phyloP scores from a whole-genome alignment of 2,113 vertebrate genomes.

The Odocoileus hemionus region DNA sequence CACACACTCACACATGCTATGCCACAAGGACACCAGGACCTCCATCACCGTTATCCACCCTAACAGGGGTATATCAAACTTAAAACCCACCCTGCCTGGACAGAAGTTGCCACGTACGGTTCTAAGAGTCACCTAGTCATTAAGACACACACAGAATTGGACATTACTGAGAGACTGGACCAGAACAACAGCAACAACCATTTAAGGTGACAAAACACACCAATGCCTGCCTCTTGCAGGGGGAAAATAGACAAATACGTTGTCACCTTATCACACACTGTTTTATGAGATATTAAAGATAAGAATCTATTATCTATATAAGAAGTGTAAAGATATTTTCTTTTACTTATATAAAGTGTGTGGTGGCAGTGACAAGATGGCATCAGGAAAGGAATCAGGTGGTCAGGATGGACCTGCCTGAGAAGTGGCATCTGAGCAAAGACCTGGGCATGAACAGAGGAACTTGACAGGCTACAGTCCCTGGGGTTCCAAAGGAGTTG shows the following conservation, averaged over 20 bases:
- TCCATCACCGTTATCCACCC: neutral
- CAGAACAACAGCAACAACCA: neutral
- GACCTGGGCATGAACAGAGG: neutral
- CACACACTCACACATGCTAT: neutral
- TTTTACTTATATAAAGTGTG: neutral
- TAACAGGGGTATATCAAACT: neutral
- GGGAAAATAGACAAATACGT: neutral
- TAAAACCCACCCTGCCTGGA: neutral
- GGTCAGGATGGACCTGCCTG: neutral
- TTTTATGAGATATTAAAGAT: neutral
- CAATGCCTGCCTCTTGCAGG: neutral
- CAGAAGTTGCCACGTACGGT: neutral
- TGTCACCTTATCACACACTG: neutral
- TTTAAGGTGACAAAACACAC: neutral
- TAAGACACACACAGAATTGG: neutral
- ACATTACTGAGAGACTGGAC: neutral
- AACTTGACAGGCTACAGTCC: neutral
- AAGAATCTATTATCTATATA: neutral
- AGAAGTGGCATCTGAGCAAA: neutral
- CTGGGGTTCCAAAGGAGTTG: neutral
- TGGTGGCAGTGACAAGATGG: neutral
- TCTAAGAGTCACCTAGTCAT: neutral
- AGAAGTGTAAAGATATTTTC: neutral
- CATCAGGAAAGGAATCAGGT: neutral
- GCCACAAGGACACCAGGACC: neutral